Percentiles rank a stretch among this genome's conserved stretches.
These are phyloP conservation scores for Cyprinodon diabolis DNA, from an alignment of 2,797 vertebrate genomes.

Conservation along the genomic window DNA sequence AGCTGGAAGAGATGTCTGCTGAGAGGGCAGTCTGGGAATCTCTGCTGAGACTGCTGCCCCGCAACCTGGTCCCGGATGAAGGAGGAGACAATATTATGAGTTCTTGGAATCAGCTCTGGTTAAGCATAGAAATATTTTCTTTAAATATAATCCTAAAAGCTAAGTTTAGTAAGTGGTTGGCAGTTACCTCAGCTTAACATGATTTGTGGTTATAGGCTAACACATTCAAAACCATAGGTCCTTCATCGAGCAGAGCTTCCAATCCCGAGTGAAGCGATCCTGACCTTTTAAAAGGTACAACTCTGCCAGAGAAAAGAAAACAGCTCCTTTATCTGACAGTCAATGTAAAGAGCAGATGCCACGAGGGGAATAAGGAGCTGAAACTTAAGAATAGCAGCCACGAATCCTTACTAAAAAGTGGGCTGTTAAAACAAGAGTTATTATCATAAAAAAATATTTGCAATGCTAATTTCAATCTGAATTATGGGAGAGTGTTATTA, in stretches of 20 bases:
- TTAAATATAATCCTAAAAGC: slow-evolving; percentile 1
- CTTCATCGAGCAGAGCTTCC: slow-evolving; percentile 45
- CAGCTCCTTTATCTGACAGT: slow-evolving; percentile 73
- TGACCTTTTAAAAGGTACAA: slow-evolving; percentile 73
- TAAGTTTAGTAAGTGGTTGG: slow-evolving; percentile 35
- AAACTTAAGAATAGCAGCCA: slow-evolving; percentile 47
- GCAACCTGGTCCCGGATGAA: no score
- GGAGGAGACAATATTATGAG: slow-evolving; percentile 5
- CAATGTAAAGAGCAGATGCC: slow-evolving; percentile 67
- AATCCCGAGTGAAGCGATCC: slow-evolving; percentile 42
- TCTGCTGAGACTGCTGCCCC: no score
- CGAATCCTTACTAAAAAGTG: slow-evolving; percentile 47
- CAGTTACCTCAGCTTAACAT: slow-evolving; percentile 37
- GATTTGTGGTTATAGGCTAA: slow-evolving; percentile 53
- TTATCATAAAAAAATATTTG: slow-evolving; percentile 41
- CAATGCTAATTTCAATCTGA: slow-evolving; percentile 29
- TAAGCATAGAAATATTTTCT: background rate
- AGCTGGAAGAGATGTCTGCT: no score
- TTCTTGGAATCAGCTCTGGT: background rate
- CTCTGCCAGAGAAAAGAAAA: slow-evolving; percentile 75
- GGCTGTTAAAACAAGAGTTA: slow-evolving; percentile 31
- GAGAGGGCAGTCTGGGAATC: no score
- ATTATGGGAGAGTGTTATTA: slow-evolving; percentile 29
- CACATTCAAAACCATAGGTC: slow-evolving; percentile 31
- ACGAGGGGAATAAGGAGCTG: slow-evolving; percentile 41